Conservation (phyloP, 2,113 vertebrate species). For the Megaptera novaeangliae region DNA sequence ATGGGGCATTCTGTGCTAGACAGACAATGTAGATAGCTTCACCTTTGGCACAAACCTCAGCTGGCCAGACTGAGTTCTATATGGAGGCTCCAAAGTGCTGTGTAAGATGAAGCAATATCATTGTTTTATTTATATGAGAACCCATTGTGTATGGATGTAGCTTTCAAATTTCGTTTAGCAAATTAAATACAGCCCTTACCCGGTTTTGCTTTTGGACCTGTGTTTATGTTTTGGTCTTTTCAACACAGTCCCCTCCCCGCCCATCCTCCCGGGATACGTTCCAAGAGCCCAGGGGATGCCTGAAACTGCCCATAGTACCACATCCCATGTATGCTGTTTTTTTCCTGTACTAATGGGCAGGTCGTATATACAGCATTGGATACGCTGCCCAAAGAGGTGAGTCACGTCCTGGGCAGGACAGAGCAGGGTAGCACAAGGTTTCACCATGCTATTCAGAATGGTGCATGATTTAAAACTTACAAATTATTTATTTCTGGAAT, state of each 20-base stretch:
- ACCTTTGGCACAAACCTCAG: not conserved
- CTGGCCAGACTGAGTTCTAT: not conserved
- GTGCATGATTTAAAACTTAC: not conserved
- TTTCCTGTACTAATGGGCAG: not conserved
- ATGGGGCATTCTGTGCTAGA: not conserved
- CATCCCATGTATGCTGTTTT: not conserved
- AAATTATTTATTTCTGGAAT: not conserved
- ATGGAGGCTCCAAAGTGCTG: not conserved
- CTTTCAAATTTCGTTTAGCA: not conserved
- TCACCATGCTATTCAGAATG: not conserved
- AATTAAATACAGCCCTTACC: not conserved
- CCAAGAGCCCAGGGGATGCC: not conserved
- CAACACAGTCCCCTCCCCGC: too few species aligned
- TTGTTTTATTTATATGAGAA: not conserved
- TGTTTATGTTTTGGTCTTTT: not conserved
- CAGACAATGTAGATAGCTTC: not conserved
- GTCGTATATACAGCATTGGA: not conserved
- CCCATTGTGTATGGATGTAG: not conserved
- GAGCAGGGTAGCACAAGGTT: not conserved
- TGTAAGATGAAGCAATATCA: not conserved
- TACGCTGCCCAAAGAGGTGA: not conserved
- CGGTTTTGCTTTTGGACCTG: not conserved
- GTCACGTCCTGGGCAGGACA: not conserved
- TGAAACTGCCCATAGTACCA: not conserved
- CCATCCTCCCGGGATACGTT: not conserved